Base-by-base conservation (phyloP, 2,797 vertebrate species). In the Craterocephalus amniculus region DNA sequence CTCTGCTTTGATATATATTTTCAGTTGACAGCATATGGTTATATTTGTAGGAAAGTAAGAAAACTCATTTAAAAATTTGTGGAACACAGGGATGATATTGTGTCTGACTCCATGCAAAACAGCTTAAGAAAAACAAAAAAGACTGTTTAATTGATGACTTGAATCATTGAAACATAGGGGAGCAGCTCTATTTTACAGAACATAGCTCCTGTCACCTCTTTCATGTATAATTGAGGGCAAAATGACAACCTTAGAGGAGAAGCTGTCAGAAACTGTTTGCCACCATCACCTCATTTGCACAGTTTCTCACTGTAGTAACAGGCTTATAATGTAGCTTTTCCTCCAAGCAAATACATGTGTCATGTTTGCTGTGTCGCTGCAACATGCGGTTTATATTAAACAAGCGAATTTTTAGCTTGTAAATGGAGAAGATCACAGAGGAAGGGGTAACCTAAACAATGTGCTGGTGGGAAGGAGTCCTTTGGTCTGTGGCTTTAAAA, bases 351-450 rank as follows among this genome's bases (percentile, higher is more conserved):
- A 36, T 43, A 14, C 8, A 27, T 14, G 38, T 74, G 38, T 74
- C 58, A 58, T 36, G 62, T 38, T 36, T 22, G 63, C 55, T 73
- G 63, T 79, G 6, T 66, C 20, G 59, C 29, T 62, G 27, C 36
- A 58, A 61, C 20, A 52, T 72, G 77, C 69, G 27, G 40, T 76
- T 66, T 63, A 68, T 74, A 64, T 57, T 57, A 63, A 78, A 63
- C 57, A 65, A 74, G 38, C 7, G 26, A 27, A 6, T 55, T 55
- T 64, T 38, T n/a, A 52, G 63, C 67, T 65, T 38, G 52, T 48
- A 59, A 18, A 0, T 0, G 31, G 20, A 57, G 31, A 58, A 63
- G 36, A 51, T 56, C 1, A 1, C 24, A 69, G 57, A 70, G 67
- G 72, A 58, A 74, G 76, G n/a, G 9, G n/a, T n/a, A 24, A 24